These are phyloP conservation scores for Helicoverpa assulta DNA, from an alignment of 2,888 invertebrate genomes.

Conservation along the genomic window DNA sequence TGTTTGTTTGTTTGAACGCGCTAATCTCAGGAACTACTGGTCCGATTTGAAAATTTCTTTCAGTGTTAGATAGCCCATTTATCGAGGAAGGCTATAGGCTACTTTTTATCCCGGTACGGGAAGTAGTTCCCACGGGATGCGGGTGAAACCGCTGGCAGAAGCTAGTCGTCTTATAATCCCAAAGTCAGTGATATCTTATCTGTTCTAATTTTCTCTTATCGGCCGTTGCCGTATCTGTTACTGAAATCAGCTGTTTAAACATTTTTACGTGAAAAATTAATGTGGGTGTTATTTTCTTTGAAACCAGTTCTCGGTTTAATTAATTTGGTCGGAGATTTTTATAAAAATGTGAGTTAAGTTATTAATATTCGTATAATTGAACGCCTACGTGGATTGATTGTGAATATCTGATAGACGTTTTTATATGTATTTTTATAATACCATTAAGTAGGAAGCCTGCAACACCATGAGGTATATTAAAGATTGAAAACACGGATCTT, in stretches of 20 bases:
- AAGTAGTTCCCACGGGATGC: no score
- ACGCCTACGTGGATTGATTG: background rate
- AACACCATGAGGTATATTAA: no score
- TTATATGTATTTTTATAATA: no score
- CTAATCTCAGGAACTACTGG: no score
- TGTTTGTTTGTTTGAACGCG: no score
- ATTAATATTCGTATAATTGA: constrained; percentile 8
- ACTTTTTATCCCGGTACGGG: no score
- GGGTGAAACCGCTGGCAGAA: no score
- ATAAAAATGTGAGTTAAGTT: background rate
- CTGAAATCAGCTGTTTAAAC: constrained; percentile 31
- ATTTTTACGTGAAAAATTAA: constrained; percentile 3
- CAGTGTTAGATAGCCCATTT: no score
- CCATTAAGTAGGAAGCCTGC: no score
- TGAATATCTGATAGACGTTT: background rate
- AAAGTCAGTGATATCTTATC: constrained; percentile 29
- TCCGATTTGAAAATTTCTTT: no score
- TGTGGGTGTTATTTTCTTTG: background rate
- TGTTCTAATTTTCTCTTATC: constrained; percentile 30
- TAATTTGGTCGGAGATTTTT: background rate
- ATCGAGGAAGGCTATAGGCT: no score
- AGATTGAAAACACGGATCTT: no score
- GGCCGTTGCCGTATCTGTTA: constrained; percentile 20
- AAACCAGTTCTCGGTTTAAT: background rate
- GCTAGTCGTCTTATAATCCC: constrained; percentile 8